Evolutionary conservation across 1,140 invertebrate species (phyloP), one percentile per base, ranked within the genome.

Genomic region (Hycleus cichorii): DNA sequence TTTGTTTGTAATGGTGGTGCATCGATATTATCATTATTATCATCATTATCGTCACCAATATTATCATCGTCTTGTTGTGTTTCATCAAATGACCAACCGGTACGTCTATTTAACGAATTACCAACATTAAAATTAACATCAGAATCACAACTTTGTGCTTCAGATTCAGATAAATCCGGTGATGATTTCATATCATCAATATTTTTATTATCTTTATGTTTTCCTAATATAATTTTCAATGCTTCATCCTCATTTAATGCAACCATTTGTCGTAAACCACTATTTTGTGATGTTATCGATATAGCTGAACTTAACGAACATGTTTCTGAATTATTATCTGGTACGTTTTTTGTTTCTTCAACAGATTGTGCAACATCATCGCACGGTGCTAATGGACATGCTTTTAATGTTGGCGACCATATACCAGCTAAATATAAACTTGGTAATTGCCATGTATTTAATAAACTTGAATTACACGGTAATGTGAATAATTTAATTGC

Each of bases 361-460:
- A 71, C 57, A 42, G 60, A 61, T 61, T 70, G 67, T 1, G 70
- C 71, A 4, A 74, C 68, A 63, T 74, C 72, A 42, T 73, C 68
- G 46, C 72, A 70, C 7, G 66, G 64, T 38, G 70, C 59, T 58
- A 84, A 81, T 43, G 83, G 88, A 68, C 81, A 86, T 24, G 80
- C 80, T 73, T 83, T 85, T 73, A 88, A 80, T 6, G 87, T 85
- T 6, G 87, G 87, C 9, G 86, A 83, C 87, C 88, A 93, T 32
- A 95, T 77, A 10, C 92, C 92, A 12, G 92, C 86, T 55, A 95
- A 76, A 63, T 89, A 77, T 4, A 97, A 72, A 2, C 93, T 88
- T n/a, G 85, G 83, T 59, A 83, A 84, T 0, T 86, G 87, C 94
- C 94, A 98, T 40, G 82, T 82, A 75, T 98, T 97, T 0, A 97